Percentiles rank a stretch among this genome's conserved stretches.
phyloP scores from a whole-genome alignment of 2,797 vertebrate genomes.

The Molossus alvarezi region DNA sequence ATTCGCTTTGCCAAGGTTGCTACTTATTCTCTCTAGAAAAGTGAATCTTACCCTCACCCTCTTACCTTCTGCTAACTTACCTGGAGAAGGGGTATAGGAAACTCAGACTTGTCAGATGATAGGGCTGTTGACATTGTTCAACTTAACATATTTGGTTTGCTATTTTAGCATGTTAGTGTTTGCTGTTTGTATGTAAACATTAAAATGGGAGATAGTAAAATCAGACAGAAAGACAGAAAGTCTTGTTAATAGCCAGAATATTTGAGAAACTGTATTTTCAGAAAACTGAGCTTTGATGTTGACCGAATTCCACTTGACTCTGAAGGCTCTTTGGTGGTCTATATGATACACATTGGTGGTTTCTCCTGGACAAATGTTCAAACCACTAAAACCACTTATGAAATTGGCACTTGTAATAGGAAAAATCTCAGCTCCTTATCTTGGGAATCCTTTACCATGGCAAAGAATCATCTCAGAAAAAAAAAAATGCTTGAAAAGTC shows the following conservation, averaged over 20 bases:
- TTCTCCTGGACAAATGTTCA: constrained; percentile 67
- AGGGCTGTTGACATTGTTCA: neutral
- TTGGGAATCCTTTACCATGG: constrained; percentile 41
- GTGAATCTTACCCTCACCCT: neutral
- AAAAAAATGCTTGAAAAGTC: neutral
- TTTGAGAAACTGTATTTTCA: constrained; percentile 4
- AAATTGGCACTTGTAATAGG: constrained; percentile 63
- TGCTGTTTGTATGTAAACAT: neutral
- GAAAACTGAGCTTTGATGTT: constrained; percentile 22
- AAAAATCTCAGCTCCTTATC: constrained; percentile 66
- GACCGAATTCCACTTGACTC: constrained; percentile 15
- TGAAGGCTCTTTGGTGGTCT: constrained; percentile 56
- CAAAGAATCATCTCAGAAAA: neutral
- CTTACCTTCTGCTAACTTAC: neutral
- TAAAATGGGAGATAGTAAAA: neutral
- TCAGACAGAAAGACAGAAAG: neutral
- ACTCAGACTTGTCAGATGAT: neutral
- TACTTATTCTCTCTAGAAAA: neutral
- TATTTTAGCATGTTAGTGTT: neutral
- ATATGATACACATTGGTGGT: constrained; percentile 33
- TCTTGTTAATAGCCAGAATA: constrained; percentile 3
- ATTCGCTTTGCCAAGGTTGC: neutral
- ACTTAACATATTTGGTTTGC: neutral
- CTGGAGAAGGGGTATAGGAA: neutral
- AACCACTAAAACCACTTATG: constrained; percentile 75